Evolutionary conservation across 2,888 invertebrate genomes (phyloP).

Genomic region (Himalopsyche tibetana): DNA sequence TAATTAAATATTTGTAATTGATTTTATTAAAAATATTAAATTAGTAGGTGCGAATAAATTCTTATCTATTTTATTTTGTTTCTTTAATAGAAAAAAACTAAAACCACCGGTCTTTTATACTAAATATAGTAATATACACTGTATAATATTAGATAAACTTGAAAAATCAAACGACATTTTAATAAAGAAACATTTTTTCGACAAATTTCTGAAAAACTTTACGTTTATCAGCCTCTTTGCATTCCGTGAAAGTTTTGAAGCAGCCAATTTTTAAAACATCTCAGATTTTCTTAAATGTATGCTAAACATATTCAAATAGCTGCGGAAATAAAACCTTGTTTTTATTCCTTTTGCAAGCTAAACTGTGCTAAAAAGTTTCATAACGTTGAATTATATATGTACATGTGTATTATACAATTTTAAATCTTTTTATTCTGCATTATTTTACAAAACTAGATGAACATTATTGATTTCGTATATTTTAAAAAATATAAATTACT

Average conservation of each 20-base stretch:
- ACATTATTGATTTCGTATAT: too few relatives aligned
- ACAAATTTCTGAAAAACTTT: neutral
- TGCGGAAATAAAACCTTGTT: neutral
- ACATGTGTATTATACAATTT: too few relatives aligned
- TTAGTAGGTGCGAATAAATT: too few relatives aligned
- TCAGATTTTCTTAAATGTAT: neutral
- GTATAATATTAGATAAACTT: neutral
- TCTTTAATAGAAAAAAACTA: too few relatives aligned
- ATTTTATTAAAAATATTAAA: too few relatives aligned
- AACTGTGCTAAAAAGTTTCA: neutral
- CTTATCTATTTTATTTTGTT: too few relatives aligned
- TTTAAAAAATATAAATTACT: too few relatives aligned
- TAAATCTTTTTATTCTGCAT: too few relatives aligned
- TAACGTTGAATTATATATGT: too few relatives aligned
- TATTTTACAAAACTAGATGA: too few relatives aligned
- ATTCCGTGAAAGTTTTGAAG: neutral
- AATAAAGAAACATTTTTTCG: neutral
- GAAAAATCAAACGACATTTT: neutral
- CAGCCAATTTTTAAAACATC: neutral
- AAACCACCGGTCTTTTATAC: too few relatives aligned
- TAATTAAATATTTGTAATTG: too few relatives aligned
- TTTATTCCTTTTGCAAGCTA: neutral
- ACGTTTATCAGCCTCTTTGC: slow-evolving; percentile 1
- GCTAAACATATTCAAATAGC: slow-evolving; percentile 15
- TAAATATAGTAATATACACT: neutral